Percentiles rank a stretch among this genome's conserved stretches.
phyloP scores from a whole-genome alignment of 2,888 invertebrate species.

The Acronicta alni region DNA sequence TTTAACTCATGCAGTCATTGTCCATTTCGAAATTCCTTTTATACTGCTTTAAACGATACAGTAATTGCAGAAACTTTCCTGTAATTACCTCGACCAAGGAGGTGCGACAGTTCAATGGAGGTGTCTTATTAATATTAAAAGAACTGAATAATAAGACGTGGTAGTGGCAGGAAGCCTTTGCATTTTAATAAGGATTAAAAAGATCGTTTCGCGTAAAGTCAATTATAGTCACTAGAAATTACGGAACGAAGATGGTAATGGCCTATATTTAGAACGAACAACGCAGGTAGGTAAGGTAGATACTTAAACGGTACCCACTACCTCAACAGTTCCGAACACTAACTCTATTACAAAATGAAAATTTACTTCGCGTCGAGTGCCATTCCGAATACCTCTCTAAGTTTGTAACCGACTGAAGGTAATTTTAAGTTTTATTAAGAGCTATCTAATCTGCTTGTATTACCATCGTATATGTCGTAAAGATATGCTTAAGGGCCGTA shows the following conservation, averaged over 20 bases:
- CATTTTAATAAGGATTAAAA: constrained; percentile 55
- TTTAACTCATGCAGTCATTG: not conserved
- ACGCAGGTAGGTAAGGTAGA: not conserved
- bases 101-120: constrained; percentile 38
- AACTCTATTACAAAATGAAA: constrained; percentile 55
- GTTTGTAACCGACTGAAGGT: constrained; percentile 58
- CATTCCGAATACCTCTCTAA: constrained; percentile 50
- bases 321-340: constrained; percentile 45
- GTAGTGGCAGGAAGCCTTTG: constrained; percentile 50
- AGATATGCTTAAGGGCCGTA: constrained; percentile 7
- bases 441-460: constrained; percentile 10
- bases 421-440: constrained; percentile 59
- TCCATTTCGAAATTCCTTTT: constrained; percentile 25
- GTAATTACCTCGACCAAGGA: constrained; percentile 34
- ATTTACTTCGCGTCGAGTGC: constrained; percentile 51
- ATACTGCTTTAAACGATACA: constrained; percentile 34
- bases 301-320: constrained; percentile 5
- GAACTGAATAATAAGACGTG: constrained; percentile 48
- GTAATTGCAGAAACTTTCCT: constrained; percentile 36
- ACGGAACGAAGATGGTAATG: constrained; percentile 44
- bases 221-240: constrained; percentile 44
- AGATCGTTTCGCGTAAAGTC: constrained; percentile 44
- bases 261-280: constrained; percentile 43
- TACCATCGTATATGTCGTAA: constrained; percentile 5
- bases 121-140: constrained; percentile 48